phyloP scores from a whole-genome alignment of 2,113 vertebrate genomes.

The Callorhinus ursinus region DNA sequence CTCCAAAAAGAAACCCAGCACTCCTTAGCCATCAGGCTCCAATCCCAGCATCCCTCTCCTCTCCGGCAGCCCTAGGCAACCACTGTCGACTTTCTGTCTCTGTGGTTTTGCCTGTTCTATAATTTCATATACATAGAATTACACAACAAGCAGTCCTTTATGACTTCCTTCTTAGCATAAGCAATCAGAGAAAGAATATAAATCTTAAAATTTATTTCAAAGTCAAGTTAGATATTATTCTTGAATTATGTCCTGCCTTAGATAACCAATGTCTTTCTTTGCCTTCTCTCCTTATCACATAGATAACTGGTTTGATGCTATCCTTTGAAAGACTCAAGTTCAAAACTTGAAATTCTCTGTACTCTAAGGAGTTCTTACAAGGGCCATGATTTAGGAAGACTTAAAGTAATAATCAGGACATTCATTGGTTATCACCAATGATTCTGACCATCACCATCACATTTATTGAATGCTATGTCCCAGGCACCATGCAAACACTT shows the following conservation, averaged over 20 bases:
- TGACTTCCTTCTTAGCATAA: neutral
- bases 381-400: neutral
- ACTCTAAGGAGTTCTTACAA: neutral
- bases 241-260: neutral
- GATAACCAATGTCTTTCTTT: neutral
- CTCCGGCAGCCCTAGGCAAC: neutral
- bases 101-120: neutral
- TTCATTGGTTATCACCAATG: neutral
- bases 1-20: neutral
- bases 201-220: neutral
- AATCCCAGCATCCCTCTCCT: neutral
- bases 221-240: neutral
- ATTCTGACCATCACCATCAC: neutral
- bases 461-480: neutral
- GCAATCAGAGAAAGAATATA: neutral
- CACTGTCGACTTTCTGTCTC: neutral
- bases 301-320: neutral
- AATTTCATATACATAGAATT: neutral
- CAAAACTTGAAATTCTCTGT: neutral
- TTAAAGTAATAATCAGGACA: neutral
- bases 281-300: neutral
- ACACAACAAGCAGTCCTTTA: neutral
- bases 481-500: neutral
- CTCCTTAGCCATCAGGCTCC: neutral
- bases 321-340: conserved; percentile 1